Conservation (phyloP, 2,888 invertebrate genomes). For the Drosophila vallismaia region DNA sequence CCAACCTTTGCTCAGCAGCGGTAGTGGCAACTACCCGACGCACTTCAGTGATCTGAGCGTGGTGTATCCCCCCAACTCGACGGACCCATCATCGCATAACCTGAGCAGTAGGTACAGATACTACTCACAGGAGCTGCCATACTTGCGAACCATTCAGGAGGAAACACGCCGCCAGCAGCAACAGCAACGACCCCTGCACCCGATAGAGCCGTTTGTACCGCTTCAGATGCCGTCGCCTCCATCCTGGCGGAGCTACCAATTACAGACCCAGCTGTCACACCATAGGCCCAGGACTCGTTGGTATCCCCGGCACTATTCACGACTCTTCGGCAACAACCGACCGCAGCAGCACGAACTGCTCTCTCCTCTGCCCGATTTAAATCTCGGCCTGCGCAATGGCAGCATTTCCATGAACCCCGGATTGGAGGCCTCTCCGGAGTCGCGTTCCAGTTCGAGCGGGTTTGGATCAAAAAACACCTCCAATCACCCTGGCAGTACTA, state of each 20-base stretch:
- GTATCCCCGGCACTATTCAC: constrained; percentile 87
- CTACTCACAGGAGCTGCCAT: constrained; percentile 90
- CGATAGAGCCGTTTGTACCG: constrained; percentile 85
- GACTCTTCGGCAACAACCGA: constrained; percentile 88
- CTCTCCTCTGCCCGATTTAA: constrained; percentile 86
- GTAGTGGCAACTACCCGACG: constrained; percentile 50
- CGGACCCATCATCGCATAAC: constrained; percentile 89
- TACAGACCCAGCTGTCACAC: constrained; percentile 79
- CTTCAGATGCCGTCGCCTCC: constrained; percentile 87
- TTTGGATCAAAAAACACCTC: constrained; percentile 96
- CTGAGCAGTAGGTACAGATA: constrained; percentile 83
- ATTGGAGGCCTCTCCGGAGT: constrained; percentile 93
- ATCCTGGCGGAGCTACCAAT: constrained; percentile 85
- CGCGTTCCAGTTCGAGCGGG: constrained; percentile 94
- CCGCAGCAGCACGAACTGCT: constrained; percentile 88
- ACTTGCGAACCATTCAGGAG: constrained; percentile 89
- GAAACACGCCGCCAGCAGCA: constrained; percentile 85
- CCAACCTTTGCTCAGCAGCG: constrained; percentile 60
- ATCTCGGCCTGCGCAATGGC: constrained; percentile 78
- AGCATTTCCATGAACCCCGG: constrained; percentile 72
- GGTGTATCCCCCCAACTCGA: constrained; percentile 92
- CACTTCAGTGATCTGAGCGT: constrained; percentile 95
- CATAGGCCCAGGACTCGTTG: constrained; percentile 87
- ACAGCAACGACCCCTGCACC: constrained; percentile 34
- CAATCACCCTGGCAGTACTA: constrained; percentile 89